A percentile compares a stretch with the other conserved stretches of the same genome.
Conservation (phyloP, 2,888 invertebrate species). For the Nineta flava region DNA sequence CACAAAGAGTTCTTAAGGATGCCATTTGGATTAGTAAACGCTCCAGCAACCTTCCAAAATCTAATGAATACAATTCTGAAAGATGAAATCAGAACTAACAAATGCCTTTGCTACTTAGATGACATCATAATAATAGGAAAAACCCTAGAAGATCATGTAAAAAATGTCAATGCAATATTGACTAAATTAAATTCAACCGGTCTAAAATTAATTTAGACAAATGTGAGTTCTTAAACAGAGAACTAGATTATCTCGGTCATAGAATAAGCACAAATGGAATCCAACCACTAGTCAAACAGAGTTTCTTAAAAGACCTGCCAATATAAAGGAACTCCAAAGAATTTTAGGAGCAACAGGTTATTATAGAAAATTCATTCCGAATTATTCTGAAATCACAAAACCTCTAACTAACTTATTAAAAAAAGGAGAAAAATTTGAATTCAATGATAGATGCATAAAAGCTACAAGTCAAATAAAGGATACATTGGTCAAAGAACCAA, state of each 20-base stretch:
- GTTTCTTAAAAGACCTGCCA: constrained; percentile 3
- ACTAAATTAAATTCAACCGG: constrained; percentile 9
- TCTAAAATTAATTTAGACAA: constrained; percentile 13
- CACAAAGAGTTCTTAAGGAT: constrained; percentile 12
- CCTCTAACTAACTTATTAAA: neutral
- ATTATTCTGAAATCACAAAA: neutral
- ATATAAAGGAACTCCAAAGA: neutral
- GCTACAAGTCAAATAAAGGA: neutral
- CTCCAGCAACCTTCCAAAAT: constrained; percentile 18
- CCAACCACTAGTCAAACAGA: constrained; percentile 13
- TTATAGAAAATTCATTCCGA: neutral
- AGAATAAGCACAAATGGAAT: constrained; percentile 12
- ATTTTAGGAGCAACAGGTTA: neutral
- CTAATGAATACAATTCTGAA: constrained; percentile 17
- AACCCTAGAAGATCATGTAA: constrained; percentile 7
- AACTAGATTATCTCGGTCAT: constrained; percentile 11
- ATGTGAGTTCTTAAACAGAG: constrained; percentile 12
- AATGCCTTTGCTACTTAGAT: constrained; percentile 2
- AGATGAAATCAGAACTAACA: constrained; percentile 11
- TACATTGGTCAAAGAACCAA: neutral
- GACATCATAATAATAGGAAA: constrained; percentile 8
- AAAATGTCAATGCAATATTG: constrained; percentile 14
- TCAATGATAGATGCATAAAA: neutral
- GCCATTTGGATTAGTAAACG: constrained; percentile 17
- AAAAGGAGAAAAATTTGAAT: neutral